Conservation (phyloP, 2,888 invertebrate genomes). For the Chalcosyrphus nemorum region DNA sequence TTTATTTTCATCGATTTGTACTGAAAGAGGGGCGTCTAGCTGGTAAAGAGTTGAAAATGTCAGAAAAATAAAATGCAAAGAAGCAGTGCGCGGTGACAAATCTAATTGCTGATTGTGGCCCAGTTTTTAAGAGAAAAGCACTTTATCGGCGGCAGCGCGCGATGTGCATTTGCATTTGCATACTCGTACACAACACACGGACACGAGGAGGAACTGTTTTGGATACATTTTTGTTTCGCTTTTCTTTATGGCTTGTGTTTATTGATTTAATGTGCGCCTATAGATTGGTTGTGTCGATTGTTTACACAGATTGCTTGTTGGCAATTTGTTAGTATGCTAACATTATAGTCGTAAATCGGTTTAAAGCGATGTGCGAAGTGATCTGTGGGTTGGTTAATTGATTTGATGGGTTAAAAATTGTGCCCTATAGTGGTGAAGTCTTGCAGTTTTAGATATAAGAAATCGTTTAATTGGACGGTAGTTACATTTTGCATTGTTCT, state of each 20-base stretch:
- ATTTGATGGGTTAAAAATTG: background rate
- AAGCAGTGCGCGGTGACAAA: constrained; percentile 50
- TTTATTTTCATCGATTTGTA: background rate
- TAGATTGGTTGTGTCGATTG: constrained; percentile 34
- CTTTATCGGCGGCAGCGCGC: constrained; percentile 40
- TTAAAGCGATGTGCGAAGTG: constrained; percentile 47
- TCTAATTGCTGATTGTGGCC: constrained; percentile 62
- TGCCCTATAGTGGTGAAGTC: background rate
- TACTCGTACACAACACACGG: no score
- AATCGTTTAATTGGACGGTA: no score
- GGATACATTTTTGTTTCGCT: constrained; percentile 23
- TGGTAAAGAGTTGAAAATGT: background rate
- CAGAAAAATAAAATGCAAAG: constrained; percentile 1
- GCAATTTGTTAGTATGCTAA: constrained; percentile 39
- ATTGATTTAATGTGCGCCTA: constrained; percentile 56
- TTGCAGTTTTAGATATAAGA: no score
- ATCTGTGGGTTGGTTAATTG: constrained; percentile 41
- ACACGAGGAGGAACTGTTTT: constrained; percentile 20
- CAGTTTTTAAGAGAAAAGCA: constrained; percentile 45
- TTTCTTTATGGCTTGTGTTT: constrained; percentile 57
- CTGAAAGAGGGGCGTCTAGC: constrained; percentile 63
- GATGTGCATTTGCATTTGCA: constrained; percentile 66
- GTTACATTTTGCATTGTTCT: no score
- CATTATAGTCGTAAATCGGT: constrained; percentile 48
- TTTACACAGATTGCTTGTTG: constrained; percentile 48